phyloP scores from a whole-genome alignment of 2,888 invertebrate genomes.

The Cephalotes varians region DNA sequence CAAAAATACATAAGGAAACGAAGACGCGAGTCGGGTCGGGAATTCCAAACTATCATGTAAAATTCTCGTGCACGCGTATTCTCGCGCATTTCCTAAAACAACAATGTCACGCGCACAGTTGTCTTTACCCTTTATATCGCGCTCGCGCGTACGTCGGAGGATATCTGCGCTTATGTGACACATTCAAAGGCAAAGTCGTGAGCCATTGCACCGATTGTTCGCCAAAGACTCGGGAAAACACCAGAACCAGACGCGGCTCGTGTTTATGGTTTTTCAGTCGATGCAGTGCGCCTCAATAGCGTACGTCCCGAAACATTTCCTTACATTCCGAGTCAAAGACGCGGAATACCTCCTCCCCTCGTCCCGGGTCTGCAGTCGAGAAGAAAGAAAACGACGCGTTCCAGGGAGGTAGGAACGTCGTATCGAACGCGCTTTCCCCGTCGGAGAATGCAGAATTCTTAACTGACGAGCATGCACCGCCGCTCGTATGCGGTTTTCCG shows the following conservation, averaged over 20 bases:
- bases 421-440: slow-evolving; percentile 52
- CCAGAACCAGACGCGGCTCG: slow-evolving; percentile 32
- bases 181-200: slow-evolving; percentile 1
- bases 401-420: slow-evolving; percentile 56
- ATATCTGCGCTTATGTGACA: neutral
- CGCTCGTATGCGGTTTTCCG: slow-evolving; percentile 4
- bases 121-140: slow-evolving; percentile 30
- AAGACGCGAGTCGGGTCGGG: slow-evolving; percentile 14
- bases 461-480: slow-evolving; percentile 39
- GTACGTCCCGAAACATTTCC: slow-evolving; percentile 63
- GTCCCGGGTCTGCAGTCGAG: slow-evolving; percentile 37
- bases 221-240: slow-evolving; percentile 7
- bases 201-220: slow-evolving; percentile 12
- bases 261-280: slow-evolving; percentile 59
- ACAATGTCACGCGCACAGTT: slow-evolving; percentile 35
- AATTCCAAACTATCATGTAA: slow-evolving; percentile 25
- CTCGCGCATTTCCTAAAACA: slow-evolving; percentile 43
- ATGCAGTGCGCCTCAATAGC: slow-evolving; percentile 34
- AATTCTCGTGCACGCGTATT: slow-evolving; percentile 20
- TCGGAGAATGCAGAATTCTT: slow-evolving; percentile 59
- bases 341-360: slow-evolving; percentile 1
- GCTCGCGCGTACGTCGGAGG: neutral
- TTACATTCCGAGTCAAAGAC: slow-evolving; percentile 65
- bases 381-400: slow-evolving; percentile 58
- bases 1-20: slow-evolving; percentile 54